Evolutionary conservation across 2,888 invertebrate species (phyloP).

Genomic region (Diarsia mendica): DNA sequence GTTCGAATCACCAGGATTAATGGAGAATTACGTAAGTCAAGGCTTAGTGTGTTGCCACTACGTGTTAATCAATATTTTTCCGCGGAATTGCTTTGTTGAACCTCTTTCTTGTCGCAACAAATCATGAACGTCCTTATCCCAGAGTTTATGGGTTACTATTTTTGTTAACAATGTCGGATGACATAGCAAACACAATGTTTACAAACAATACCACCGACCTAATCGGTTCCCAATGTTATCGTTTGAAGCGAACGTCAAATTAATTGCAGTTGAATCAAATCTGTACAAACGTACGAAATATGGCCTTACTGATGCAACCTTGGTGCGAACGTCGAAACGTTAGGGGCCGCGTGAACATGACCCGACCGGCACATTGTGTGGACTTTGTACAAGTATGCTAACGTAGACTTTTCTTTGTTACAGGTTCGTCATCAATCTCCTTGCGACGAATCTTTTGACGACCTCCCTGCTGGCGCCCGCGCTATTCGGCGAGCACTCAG

Average conservation of each 20-base stretch:
- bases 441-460: slow-evolving; percentile 87
- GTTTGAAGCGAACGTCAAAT: slow-evolving; percentile 56
- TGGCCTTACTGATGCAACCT: slow-evolving; percentile 62
- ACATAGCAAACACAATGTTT: slow-evolving; percentile 63
- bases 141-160: slow-evolving; percentile 63
- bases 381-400: slow-evolving; percentile 49
- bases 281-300: slow-evolving; percentile 57
- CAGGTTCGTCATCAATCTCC: slow-evolving; percentile 92
- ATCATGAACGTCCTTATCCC: slow-evolving; percentile 22
- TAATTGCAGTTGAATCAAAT: slow-evolving; percentile 51
- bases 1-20: slow-evolving; percentile 61
- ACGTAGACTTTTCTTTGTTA: slow-evolving; percentile 78
- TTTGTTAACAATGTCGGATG: slow-evolving; percentile 63
- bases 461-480: slow-evolving; percentile 88
- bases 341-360: slow-evolving; percentile 51
- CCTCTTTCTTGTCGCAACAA: slow-evolving; percentile 14
- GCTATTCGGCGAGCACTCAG: slow-evolving; percentile 90
- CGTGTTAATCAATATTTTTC: slow-evolving; percentile 37
- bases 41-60: slow-evolving; percentile 26
- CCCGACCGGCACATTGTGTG: slow-evolving; percentile 30
- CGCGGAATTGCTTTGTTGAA: slow-evolving; percentile 22
- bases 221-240: slow-evolving; percentile 55
- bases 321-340: slow-evolving; percentile 52
- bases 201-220: slow-evolving; percentile 64
- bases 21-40: slow-evolving; percentile 47